Conservation (phyloP, 2,797 vertebrate genomes). For the Tapera naevia region DNA sequence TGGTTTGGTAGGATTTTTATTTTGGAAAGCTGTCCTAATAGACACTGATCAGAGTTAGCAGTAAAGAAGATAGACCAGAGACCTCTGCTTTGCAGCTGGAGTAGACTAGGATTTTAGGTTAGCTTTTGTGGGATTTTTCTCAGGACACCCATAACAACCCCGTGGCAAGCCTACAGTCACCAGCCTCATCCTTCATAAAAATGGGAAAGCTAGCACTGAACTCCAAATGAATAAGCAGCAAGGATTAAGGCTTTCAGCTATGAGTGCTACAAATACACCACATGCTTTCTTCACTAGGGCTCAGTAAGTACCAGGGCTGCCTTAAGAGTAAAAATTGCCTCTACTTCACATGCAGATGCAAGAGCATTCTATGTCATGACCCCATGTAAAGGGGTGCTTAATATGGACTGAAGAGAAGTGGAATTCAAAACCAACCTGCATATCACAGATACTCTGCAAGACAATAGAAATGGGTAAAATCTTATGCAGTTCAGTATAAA, state of each 20-base stretch:
- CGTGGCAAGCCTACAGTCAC: background rate
- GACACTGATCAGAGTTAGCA: background rate
- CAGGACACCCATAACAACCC: background rate
- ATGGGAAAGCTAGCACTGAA: background rate
- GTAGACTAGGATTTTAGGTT: background rate
- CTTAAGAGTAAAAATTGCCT: background rate
- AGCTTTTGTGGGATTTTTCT: background rate
- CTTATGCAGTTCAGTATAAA: background rate
- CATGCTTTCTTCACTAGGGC: background rate
- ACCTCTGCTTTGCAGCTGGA: background rate
- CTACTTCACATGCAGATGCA: background rate
- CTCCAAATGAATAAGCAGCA: background rate
- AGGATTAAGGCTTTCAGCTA: background rate
- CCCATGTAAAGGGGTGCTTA: background rate
- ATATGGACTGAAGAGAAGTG: background rate
- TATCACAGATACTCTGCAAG: background rate
- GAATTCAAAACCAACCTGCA: background rate
- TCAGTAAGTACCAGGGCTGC: background rate
- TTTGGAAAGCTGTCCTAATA: background rate
- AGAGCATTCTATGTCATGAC: background rate
- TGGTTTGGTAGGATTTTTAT: background rate
- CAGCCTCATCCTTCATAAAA: background rate
- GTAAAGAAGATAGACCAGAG: background rate
- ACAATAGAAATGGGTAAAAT: background rate
- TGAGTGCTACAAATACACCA: background rate